Conservation (phyloP, 2,888 invertebrate genomes). For the Acrobeloides nanus region DNA sequence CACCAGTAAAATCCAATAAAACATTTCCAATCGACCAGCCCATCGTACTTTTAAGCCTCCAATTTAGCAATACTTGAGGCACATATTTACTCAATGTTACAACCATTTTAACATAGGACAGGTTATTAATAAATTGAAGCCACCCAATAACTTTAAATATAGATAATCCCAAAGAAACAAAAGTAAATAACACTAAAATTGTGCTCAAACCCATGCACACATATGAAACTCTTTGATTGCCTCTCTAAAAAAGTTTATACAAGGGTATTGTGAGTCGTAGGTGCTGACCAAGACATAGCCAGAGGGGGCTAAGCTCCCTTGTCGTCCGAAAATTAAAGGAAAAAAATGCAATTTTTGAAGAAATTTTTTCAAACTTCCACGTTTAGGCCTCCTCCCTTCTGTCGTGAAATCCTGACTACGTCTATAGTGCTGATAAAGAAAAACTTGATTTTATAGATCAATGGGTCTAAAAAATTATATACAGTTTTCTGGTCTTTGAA, state of each 20-base stretch:
- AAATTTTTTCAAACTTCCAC: too few species aligned
- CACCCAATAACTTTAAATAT: constrained; percentile 65
- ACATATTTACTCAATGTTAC: constrained; percentile 95
- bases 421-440: too few species aligned
- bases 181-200: constrained; percentile 49
- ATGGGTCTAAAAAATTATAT: too few species aligned
- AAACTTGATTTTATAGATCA: too few species aligned
- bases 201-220: constrained; percentile 31
- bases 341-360: too few species aligned
- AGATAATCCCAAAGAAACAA: constrained; percentile 24
- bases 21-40: constrained; percentile 99
- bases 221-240: constrained; percentile 74
- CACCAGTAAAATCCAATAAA: constrained; percentile 89
- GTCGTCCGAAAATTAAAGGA: too few species aligned
- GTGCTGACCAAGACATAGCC: too few species aligned
- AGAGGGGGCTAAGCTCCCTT: too few species aligned
- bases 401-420: too few species aligned
- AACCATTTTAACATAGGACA: constrained; percentile 87
- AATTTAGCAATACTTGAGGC: constrained; percentile 97
- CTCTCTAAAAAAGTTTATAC: constrained; percentile 72
- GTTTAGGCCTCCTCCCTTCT: too few species aligned
- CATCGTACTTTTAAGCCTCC: constrained; percentile 82
- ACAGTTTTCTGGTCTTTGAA: too few species aligned
- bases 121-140: constrained; percentile 84
- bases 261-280: too few species aligned